Evolutionary conservation across 2,888 invertebrate species (phyloP).

Genomic region (Argynnis bischoffii): DNA sequence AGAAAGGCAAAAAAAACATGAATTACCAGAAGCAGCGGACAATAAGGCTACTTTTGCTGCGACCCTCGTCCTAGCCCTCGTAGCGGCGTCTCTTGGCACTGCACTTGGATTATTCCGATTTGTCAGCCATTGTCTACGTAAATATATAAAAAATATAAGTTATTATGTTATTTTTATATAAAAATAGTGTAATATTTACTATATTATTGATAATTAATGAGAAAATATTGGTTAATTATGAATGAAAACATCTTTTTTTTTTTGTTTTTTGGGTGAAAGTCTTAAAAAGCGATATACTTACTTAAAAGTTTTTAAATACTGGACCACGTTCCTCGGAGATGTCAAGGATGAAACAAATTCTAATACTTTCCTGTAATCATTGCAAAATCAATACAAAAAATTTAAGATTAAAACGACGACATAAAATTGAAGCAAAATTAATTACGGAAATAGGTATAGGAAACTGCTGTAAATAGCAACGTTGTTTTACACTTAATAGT

Average conservation of each 20-base stretch:
- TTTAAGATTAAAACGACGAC: background rate
- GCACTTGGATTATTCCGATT: slow-evolving; percentile 57
- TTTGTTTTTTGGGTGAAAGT: too few species aligned
- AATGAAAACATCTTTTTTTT: too few species aligned
- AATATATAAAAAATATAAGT: slow-evolving; percentile 11
- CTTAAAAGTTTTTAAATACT: slow-evolving; percentile 93
- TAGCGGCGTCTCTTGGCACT: slow-evolving; percentile 61
- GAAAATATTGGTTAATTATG: too few species aligned
- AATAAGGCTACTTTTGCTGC: slow-evolving; percentile 93
- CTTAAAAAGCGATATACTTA: slow-evolving; percentile 65
- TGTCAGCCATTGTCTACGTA: slow-evolving; percentile 67
- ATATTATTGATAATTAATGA: too few species aligned
- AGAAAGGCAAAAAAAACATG: background rate
- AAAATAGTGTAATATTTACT: too few species aligned
- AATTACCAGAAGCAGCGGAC: slow-evolving; percentile 89
- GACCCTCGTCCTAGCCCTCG: slow-evolving; percentile 89
- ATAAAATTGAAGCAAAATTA: background rate
- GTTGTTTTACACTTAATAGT: too few species aligned
- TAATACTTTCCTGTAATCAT: slow-evolving; percentile 86
- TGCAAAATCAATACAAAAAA: background rate
- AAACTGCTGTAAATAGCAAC: too few species aligned
- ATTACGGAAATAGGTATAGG: slow-evolving; percentile 1
- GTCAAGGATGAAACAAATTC: slow-evolving; percentile 94
- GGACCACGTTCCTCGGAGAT: slow-evolving; percentile 93
- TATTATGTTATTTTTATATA: too few species aligned